Evolutionary conservation across 2,888 invertebrate genomes (phyloP), one percentile per base, ranked within the genome.

Genomic region (Dermolepida albohirtum): DNA sequence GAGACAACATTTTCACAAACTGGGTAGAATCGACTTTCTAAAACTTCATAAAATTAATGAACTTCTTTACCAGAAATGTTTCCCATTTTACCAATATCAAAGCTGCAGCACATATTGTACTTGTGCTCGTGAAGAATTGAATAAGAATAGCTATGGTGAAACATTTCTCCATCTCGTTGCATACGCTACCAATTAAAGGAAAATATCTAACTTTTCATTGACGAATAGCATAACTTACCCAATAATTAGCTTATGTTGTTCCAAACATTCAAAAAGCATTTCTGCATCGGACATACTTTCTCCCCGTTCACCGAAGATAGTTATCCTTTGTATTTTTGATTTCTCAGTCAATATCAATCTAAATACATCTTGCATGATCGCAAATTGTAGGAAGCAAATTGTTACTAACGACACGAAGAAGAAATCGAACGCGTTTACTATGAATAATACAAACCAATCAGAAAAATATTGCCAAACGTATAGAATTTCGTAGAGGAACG

Each of bases 161-260:
- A 65, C 71, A 43, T 71, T 70, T 34, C 55, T 73, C 67, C 52
- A 73, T 55, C 16, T 74, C 64, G 10, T 64, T 67, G 50, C 68
- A 72, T 22, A 74, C 57, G 10, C 72, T 73, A 52, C n/a, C 65
- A 39, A 50, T 39, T n/a, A n/a, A n/a, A n/a, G 22, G 27, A 50
- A 27, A 62, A 29, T 11, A 11, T n/a, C 12, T 1, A 29, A 14
- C 34, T 11, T 29, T n/a, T 14, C 22, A 2, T 1, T 6, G 11
- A 49, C 11, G 11, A n/a, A 49, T 27, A 70, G 57, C 4, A 22
- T 22, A 4, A 22, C 22, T 69, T 70, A 73, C 73, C 47, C 39
- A 34, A 72, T 55, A 29, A 74, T 67, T 55, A 72, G 63, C 43
- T 70, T 44, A 50, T 74, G 74, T 39, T 74, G 74, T 8, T 70